Base-by-base conservation (phyloP, 1,140 invertebrate genomes). In the Diabrotica virgifera region DNA sequence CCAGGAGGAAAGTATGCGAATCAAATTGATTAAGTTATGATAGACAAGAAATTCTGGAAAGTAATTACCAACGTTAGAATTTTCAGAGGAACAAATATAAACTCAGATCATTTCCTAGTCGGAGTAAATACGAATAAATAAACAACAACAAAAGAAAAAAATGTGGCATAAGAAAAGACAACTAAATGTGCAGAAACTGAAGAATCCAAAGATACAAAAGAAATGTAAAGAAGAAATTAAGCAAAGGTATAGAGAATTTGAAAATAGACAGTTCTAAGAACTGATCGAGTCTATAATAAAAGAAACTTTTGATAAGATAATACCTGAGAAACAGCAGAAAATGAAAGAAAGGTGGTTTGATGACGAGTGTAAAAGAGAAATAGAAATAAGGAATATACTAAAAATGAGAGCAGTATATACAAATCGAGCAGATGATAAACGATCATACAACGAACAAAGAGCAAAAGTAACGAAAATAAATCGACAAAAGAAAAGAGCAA, bases 11-110 rank as follows among this genome's bases (percentile, higher is more conserved):
- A 53, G 6, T 0, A 53, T 14, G 12, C 14, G 12, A 53, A 53
- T 53, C 52, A 53, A 7, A 53, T 53, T 12, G 52, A 53, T 12
- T 12, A 14, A 10, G 52, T 53, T 53, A 7, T 53, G 12, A 53
- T 53, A 53, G 7, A 53, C 6, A 7, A 53, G 52, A 53, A 53
- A 12, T 14, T 10, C 12, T 53, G 7, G 11, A 53, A 53, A 14
- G 6, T 53, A 53, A 53, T 53, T 7, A 53, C 11, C 6, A 53
- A 53, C 6, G 52, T 53, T 7, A 53, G 52, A 53, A 12, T 12
- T 10, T 53, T 10, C 12, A 7, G 52, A 0, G 52, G 52, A n/a
- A 12, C 52, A 14, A 12, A 53, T 12, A 53, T 53, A 53, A 14
- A 12, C 12, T 53, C 12, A 7, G 3, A 53, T 53, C 52, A 53